Conservation (phyloP, 2,888 invertebrate species). For the Actias luna region DNA sequence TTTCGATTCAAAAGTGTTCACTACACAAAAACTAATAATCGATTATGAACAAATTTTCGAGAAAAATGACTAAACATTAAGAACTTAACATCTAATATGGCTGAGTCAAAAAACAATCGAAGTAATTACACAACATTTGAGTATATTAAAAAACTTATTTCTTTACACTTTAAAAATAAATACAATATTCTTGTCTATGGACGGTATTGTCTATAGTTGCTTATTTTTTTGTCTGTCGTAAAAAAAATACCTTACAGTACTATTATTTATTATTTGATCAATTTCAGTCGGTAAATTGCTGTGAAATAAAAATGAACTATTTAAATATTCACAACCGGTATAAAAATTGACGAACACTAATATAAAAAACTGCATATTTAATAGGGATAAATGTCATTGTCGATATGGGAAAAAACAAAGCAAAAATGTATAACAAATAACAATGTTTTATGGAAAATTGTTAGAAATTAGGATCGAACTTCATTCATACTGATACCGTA, state of each 20-base stretch:
- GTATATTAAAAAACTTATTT: constrained; percentile 47
- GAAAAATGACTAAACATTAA: constrained; percentile 1
- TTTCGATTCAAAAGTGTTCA: not conserved
- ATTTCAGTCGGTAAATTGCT: constrained; percentile 24
- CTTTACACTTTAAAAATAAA: constrained; percentile 65
- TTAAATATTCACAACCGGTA: constrained; percentile 46
- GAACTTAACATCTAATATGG: constrained; percentile 68
- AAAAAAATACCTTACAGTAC: constrained; percentile 20
- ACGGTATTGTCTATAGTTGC: constrained; percentile 65
- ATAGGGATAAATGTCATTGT: too few relatives aligned
- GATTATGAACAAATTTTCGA: not conserved
- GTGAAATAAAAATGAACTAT: constrained; percentile 23
- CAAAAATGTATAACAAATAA: too few relatives aligned
- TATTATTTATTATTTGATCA: constrained; percentile 17
- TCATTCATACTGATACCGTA: not conserved
- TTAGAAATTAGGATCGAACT: not conserved
- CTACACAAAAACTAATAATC: not conserved
- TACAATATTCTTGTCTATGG: constrained; percentile 72
- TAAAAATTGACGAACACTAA: constrained; percentile 45
- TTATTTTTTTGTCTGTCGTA: constrained; percentile 23
- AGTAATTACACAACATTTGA: constrained; percentile 58
- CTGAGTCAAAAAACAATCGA: constrained; percentile 49
- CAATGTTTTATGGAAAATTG: too few relatives aligned
- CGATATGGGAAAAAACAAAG: too few relatives aligned
- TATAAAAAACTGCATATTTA: not conserved